Evolutionary conservation across 2,797 vertebrate species (phyloP).

Genomic region (Brotula barbata): DNA sequence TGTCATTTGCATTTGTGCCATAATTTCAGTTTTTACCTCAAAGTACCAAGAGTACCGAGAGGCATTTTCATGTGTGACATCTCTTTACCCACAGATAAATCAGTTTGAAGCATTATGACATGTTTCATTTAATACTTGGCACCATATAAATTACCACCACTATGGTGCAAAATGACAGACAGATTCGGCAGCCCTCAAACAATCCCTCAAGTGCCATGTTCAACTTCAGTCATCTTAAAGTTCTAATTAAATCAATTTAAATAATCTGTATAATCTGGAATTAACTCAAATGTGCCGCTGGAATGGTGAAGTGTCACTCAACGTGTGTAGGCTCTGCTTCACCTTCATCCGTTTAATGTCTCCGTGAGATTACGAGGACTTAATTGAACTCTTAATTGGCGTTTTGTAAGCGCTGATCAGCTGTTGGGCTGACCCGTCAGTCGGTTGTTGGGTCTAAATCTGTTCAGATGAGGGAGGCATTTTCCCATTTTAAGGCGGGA

Average conservation of each 20-base stretch:
- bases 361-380: background rate
- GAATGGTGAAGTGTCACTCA: background rate
- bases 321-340: background rate
- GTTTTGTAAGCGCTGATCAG: background rate
- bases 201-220: background rate
- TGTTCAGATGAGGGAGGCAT: constrained; percentile 73
- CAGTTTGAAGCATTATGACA: too few relatives aligned
- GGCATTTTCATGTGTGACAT: background rate
- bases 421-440: constrained; percentile 22
- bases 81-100: background rate
- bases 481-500: constrained; percentile 75
- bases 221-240: background rate
- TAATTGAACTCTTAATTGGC: constrained; percentile 40
- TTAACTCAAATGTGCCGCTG: background rate
- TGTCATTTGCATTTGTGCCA: background rate
- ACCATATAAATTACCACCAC: background rate
- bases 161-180: background rate
- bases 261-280: background rate
- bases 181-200: too few relatives aligned
- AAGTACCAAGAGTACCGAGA: background rate
- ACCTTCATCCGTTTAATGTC: background rate
- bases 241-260: constrained; percentile 28
- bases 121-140: too few relatives aligned
- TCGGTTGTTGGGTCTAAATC: constrained; percentile 59
- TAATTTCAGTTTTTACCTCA: too few relatives aligned